Evolutionary conservation across 2,888 invertebrate species (phyloP).

Genomic region (Eupelmus urozonus): DNA sequence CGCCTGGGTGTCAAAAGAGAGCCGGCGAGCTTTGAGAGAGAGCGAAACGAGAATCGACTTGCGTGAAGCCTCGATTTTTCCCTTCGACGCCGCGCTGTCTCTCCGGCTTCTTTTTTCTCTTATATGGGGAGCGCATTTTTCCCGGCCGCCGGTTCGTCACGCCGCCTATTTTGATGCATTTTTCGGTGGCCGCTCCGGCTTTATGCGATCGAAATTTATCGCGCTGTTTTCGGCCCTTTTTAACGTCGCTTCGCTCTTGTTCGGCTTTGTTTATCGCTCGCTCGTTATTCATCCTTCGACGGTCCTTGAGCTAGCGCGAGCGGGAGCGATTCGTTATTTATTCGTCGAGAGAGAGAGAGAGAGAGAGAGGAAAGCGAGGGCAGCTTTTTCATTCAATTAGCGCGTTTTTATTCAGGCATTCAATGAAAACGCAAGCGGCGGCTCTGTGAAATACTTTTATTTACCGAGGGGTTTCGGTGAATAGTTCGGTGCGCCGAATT

Average conservation of each 20-base stretch:
- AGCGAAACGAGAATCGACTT: slow-evolving; percentile 47
- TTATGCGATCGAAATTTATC: slow-evolving; percentile 38
- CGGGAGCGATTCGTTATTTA: too few species aligned
- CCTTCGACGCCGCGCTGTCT: slow-evolving; percentile 20
- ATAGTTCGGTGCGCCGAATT: too few species aligned
- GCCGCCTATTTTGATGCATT: slow-evolving; percentile 8
- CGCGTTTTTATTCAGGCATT: too few species aligned
- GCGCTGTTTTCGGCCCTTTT: slow-evolving; percentile 11
- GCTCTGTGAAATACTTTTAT: too few species aligned
- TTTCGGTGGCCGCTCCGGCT: neutral
- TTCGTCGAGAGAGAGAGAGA: too few species aligned
- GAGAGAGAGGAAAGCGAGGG: too few species aligned
- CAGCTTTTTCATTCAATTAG: too few species aligned
- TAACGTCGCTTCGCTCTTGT: slow-evolving; percentile 8
- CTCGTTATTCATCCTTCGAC: slow-evolving; percentile 8
- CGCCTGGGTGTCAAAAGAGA: neutral
- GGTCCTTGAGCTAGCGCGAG: neutral
- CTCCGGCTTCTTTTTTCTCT: neutral
- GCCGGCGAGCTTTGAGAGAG: neutral
- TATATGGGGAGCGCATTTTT: neutral
- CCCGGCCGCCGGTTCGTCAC: slow-evolving; percentile 42
- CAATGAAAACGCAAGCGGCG: too few species aligned
- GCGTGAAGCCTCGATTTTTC: slow-evolving; percentile 44
- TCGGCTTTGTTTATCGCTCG: neutral
- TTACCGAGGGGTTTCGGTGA: too few species aligned